phyloP scores from a whole-genome alignment of 2,888 invertebrate species.

The Harmothoe impar region DNA sequence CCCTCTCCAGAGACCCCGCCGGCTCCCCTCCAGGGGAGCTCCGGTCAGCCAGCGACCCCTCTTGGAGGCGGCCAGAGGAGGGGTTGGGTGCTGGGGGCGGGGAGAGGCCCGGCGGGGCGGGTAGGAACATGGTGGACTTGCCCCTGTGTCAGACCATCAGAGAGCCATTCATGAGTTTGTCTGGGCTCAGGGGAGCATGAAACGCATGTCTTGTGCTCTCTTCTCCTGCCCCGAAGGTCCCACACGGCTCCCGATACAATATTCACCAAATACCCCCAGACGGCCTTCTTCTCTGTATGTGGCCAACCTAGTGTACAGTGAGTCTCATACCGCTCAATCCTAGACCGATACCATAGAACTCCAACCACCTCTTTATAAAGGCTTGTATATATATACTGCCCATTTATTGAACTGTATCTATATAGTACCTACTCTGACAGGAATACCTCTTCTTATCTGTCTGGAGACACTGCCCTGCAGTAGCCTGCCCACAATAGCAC shows the following conservation, averaged over 20 bases:
- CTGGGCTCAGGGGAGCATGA: neutral
- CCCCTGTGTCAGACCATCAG: conserved; percentile 3
- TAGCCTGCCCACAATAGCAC: no score
- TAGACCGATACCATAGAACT: no score
- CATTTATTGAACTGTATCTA: no score
- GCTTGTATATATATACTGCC: no score
- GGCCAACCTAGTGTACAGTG: no score
- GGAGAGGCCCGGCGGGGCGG: neutral
- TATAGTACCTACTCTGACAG: no score
- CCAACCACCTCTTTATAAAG: no score
- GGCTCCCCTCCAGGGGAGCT: conserved; percentile 5
- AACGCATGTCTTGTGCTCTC: neutral
- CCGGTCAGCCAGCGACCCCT: neutral
- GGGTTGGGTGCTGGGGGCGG: neutral
- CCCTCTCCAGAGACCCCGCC: neutral
- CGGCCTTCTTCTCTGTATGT: neutral
- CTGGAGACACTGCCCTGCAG: no score
- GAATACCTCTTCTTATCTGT: no score
- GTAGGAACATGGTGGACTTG: neutral
- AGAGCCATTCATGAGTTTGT: conserved; percentile 28
- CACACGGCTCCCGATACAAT: neutral
- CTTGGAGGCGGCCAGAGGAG: neutral
- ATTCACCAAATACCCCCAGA: neutral
- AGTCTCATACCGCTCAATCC: no score
- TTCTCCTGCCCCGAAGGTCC: neutral